A percentile compares a stretch with the other conserved stretches of the same genome.
These are phyloP conservation scores for Zele albiditarsus DNA, from an alignment of 2,888 invertebrate genomes.

Conservation along the genomic window DNA sequence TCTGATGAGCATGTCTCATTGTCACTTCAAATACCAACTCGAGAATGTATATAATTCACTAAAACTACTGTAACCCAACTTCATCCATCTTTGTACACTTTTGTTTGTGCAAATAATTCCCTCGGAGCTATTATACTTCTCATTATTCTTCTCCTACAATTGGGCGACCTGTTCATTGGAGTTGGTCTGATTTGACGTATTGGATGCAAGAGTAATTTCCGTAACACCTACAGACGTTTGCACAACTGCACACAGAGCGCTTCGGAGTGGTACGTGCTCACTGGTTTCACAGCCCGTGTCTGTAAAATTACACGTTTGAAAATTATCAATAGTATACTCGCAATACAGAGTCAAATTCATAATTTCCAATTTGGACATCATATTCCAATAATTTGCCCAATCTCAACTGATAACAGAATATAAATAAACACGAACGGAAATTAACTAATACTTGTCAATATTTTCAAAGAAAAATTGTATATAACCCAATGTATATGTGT, in stretches of 20 bases:
- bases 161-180: constrained; percentile 66
- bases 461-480: not conserved
- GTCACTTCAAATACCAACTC: not conserved
- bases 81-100: not conserved
- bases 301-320: constrained; percentile 55
- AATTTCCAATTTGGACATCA: not conserved
- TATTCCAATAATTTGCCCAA: not conserved
- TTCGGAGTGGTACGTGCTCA: constrained; percentile 66
- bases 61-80: not conserved
- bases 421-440: not conserved
- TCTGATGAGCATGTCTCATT: not conserved
- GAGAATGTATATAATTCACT: not conserved
- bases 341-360: not conserved
- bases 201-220: constrained; percentile 65
- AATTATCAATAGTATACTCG: not conserved
- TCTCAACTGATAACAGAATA: not conserved
- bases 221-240: constrained; percentile 68
- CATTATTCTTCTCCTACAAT: constrained; percentile 52
- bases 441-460: not conserved
- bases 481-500: not conserved
- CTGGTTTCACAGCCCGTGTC: constrained; percentile 65
- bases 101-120: not conserved
- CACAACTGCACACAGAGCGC: constrained; percentile 65
- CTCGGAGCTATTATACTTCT: not conserved
- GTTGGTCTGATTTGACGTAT: constrained; percentile 60